phyloP scores from a whole-genome alignment of 2,797 vertebrate genomes.

The Euthynnus affinis region DNA sequence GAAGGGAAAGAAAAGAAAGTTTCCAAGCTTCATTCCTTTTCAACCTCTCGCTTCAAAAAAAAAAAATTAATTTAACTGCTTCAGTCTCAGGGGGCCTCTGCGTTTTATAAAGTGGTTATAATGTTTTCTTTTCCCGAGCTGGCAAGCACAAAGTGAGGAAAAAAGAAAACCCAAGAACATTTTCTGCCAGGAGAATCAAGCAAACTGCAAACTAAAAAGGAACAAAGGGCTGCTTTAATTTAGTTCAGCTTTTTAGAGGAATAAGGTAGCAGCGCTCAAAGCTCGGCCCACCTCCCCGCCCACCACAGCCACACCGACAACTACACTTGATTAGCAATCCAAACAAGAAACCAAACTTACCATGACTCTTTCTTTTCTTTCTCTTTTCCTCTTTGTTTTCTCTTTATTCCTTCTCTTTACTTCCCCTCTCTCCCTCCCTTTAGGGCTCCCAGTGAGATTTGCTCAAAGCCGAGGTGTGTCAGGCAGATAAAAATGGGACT shows the following conservation, averaged over 20 bases:
- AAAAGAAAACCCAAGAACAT: neutral
- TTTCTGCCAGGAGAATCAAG: conserved; percentile 3
- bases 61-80: conserved; percentile 22
- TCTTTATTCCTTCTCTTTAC: conserved; percentile 12
- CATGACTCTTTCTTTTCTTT: conserved; percentile 74
- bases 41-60: conserved; percentile 7
- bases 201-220: neutral
- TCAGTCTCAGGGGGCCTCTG: conserved; percentile 11
- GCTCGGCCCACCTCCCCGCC: conserved; percentile 54
- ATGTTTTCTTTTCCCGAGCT: neutral
- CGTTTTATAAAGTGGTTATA: conserved; percentile 10
- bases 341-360: conserved; percentile 84
- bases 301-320: conserved; percentile 38
- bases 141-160: neutral
- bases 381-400: neutral
- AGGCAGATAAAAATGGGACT: conserved; percentile 68
- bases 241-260: neutral
- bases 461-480: conserved; percentile 58
- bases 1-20: conserved; percentile 20
- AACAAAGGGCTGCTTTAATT: neutral
- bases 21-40: conserved; percentile 17
- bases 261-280: conserved; percentile 13
- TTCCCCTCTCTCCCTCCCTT: conserved; percentile 1
- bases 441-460: conserved; percentile 36
- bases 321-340: conserved; percentile 48